Evolutionary conservation across 2,113 vertebrate species (phyloP), one percentile per base, ranked within the genome.

Genomic region (Spea bombifrons): DNA sequence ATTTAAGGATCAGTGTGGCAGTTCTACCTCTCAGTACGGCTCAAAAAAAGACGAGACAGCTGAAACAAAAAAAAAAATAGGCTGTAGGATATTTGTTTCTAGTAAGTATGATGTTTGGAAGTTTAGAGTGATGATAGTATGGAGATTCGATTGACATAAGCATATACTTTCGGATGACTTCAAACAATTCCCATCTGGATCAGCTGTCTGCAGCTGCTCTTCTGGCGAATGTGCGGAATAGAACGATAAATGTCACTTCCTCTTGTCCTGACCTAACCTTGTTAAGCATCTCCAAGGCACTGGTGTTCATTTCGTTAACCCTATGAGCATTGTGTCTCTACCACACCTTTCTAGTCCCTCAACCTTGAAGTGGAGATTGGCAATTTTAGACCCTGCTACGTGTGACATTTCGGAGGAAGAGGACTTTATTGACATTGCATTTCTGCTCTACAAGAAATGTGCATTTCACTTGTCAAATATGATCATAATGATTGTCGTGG

Each of bases 181-280:
- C 78, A 79, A 79, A 66, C 71, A 68, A 43, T 74, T 65, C 52
- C 71, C 78, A 80, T 74, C 71, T 74, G 78, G 71, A 61, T 74
- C 71, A 67, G 64, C 71, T 80, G 63, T 16, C 59, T 68, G 73
- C 71, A 80, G 78, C 78, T 80, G 78, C 61, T 80, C 70, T 66
- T 17, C 77, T 80, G 71, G 65, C 71, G 68, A 44, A 50, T 61
- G 71, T 10, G 16, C 45, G 52, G 49, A 44, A 73, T 53, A n/a
- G 71, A 50, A 73, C 5, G 16, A 67, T 59, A 59, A 80, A 74
- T 80, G 78, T 80, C 71, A 61, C 78, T 80, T 72, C 46, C 53
- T 17, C 13, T n/a, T 74, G 78, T 80, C 78, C 78, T 74, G 45
- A 53, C 64, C 78, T 80, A 72, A 80, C 63, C 71, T 68, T 61